Evolutionary conservation across 2,888 invertebrate genomes (phyloP), one percentile per base, ranked within the genome.

Genomic region (Pilophorus perplexus): DNA sequence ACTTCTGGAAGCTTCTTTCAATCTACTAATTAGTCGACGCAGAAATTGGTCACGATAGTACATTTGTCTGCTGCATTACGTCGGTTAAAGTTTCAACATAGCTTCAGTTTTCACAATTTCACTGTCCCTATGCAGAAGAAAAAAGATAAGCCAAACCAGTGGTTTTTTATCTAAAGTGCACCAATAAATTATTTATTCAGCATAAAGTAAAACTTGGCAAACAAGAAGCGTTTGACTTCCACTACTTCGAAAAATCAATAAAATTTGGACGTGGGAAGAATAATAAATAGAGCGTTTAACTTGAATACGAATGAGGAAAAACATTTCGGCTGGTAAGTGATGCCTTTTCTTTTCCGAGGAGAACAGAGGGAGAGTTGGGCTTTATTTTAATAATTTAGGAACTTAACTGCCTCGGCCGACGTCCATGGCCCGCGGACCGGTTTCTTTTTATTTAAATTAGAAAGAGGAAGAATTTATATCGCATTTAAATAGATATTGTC

Each of bases 401-500:
- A 52, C 52, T 52, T 28, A 52, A 52, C 52, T 52, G 52, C 28
- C 52, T 18, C 16, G 48, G 23, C 12, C 48, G 52, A 25, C 28
- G 52, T 52, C 28, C 28, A 18, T 28, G 14, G 27, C 27, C 1
- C n/a, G 10, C 16, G 18, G 12, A 52, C 52, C 52, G 52, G 52
- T 52, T 28, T 16, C 16, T 52, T 52, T 52, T 28, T 52, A 52
- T 52, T 52, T 52, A 52, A 52, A 52, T 52, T 1, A 28, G 52
- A 52, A 52, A 52, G 28, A 28, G 52, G 14, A 12, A 28, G 52
- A 59, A 59, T 59, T 59, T 59, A 59, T 59, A 59, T 59, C 59
- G 23, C 42, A 42, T 59, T 59, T 59, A 59, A 59, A 59, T 59
- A 59, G 59, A 59, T 59, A 59, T 59, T 59, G 59, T 59, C 59